Evolutionary conservation across 1,140 invertebrate species (phyloP).

Genomic region (Leucophenga varia): DNA sequence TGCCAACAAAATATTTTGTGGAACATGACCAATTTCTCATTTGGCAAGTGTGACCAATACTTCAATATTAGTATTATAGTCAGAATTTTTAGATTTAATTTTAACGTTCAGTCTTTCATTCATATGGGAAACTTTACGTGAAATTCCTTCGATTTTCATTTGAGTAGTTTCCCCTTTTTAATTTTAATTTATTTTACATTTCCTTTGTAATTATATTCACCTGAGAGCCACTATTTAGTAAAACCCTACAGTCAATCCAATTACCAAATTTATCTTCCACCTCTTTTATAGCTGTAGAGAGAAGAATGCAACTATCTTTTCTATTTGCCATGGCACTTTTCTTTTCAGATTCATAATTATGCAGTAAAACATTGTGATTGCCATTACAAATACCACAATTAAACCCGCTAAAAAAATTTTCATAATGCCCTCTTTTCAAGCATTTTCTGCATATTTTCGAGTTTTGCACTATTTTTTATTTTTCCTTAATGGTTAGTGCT

Average conservation of each 20-base stretch:
- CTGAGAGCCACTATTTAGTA: slow-evolving; percentile 11
- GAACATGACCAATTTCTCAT: slow-evolving; percentile 4
- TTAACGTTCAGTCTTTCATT: slow-evolving; percentile 1
- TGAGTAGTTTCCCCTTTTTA: neutral
- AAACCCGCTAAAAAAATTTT: too few relatives aligned
- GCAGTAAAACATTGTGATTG: neutral
- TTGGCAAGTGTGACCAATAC: neutral
- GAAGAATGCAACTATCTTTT: neutral
- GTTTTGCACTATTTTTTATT: neutral
- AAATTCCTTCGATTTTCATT: slow-evolving; percentile 4
- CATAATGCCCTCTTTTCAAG: too few relatives aligned
- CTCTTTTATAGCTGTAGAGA: neutral
- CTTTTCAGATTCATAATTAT: neutral
- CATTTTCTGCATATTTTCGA: neutral
- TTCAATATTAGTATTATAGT: slow-evolving; percentile 2
- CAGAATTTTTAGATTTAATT: neutral
- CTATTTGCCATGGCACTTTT: neutral
- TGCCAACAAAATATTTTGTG: slow-evolving; percentile 20
- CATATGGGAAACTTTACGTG: neutral
- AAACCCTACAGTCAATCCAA: slow-evolving; percentile 2
- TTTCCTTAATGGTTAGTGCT: neutral
- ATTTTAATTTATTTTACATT: slow-evolving; percentile 13
- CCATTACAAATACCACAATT: slow-evolving; percentile 1
- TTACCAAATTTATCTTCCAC: neutral
- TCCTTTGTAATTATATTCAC: slow-evolving; percentile 10